A percentile compares a stretch with the other conserved stretches of the same genome.
Conservation (phyloP, 2,113 vertebrate species). For the Aythya baeri region DNA sequence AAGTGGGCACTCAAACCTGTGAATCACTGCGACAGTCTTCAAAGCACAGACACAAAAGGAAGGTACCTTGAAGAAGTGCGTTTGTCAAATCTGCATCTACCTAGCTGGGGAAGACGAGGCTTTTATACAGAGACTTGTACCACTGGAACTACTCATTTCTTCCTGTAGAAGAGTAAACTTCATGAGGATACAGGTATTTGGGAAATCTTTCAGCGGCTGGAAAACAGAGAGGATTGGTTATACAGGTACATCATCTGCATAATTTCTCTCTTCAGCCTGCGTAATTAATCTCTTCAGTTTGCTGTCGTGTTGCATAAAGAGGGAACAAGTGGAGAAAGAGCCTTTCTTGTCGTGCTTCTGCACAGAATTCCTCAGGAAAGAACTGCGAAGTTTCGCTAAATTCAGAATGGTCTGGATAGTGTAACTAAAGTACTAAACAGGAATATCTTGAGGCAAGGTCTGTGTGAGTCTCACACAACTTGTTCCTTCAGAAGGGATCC, state of each 20-base stretch:
- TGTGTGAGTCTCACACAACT: neutral
- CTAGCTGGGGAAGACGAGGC: neutral
- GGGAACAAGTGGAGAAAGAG: neutral
- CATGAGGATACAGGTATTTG: neutral
- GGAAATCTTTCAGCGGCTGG: neutral
- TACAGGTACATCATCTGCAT: neutral
- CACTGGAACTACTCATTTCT: neutral
- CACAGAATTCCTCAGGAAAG: neutral
- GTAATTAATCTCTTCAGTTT: neutral
- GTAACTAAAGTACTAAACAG: neutral
- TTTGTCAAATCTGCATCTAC: neutral
- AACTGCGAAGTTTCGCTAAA: neutral
- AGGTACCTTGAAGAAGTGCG: neutral
- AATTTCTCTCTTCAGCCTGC: neutral
- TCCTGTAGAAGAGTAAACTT: neutral
- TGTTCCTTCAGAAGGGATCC: neutral
- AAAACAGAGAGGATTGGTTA: neutral
- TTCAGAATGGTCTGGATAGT: neutral
- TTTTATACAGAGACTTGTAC: neutral
- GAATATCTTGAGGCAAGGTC: neutral
- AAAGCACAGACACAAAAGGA: neutral
- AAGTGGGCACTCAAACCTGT: neutral
- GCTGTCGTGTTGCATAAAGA: neutral
- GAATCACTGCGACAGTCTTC: neutral
- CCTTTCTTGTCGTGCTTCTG: neutral